These are phyloP conservation scores for Hephaestus fuliginosus DNA, from an alignment of 2,797 vertebrate genomes.

Conservation along the genomic window DNA sequence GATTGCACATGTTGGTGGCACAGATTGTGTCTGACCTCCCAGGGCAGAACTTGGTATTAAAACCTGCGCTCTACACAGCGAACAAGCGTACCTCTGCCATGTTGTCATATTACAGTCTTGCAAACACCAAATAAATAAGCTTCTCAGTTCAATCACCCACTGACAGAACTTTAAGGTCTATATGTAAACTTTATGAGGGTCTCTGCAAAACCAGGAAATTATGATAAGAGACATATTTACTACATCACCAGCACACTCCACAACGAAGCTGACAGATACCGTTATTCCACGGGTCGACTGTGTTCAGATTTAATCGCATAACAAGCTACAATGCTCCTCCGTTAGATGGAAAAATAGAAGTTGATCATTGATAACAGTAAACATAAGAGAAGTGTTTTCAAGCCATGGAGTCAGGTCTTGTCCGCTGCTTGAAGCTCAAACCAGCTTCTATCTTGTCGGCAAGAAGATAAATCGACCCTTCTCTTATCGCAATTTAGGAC, in stretches of 20 bases:
- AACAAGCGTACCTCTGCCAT: constrained; percentile 11
- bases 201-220: constrained; percentile 19
- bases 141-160: not conserved
- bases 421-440: not conserved
- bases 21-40: constrained; percentile 49
- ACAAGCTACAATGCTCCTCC: constrained; percentile 18
- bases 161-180: constrained; percentile 1
- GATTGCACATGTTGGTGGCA: constrained; percentile 26
- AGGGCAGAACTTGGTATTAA: constrained; percentile 43
- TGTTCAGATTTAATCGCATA: constrained; percentile 38
- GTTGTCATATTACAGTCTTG: constrained; percentile 8
- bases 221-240: constrained; percentile 31
- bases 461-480: constrained; percentile 22
- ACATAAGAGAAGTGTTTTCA: constrained; percentile 20
- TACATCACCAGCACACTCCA: constrained; percentile 2
- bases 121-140: constrained; percentile 19
- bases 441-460: not conserved
- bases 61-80: constrained; percentile 19
- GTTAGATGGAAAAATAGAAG: constrained; percentile 31
- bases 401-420: constrained; percentile 2
- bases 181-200: constrained; percentile 37
- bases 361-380: constrained; percentile 17
- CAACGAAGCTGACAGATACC: constrained; percentile 12
- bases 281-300: not conserved
- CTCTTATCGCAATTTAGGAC: constrained; percentile 27